Conservation (phyloP, 2,888 invertebrate species). For the Xanthia icteritia region DNA sequence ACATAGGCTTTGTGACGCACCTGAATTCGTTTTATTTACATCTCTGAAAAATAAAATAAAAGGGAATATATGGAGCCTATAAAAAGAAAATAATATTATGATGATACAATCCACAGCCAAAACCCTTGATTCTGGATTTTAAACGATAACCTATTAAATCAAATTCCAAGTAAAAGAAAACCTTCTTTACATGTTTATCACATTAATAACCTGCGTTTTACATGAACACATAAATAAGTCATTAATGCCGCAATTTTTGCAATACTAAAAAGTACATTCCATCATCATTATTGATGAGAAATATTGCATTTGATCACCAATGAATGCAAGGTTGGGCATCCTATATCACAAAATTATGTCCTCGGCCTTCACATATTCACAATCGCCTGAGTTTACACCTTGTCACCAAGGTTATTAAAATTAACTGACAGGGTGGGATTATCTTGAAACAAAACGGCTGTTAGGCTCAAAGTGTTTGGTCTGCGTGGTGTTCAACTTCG, state of each 20-base stretch:
- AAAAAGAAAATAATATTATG: slow-evolving; percentile 36
- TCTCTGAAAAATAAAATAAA: slow-evolving; percentile 36
- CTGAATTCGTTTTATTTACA: slow-evolving; percentile 66
- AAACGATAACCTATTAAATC: slow-evolving; percentile 38
- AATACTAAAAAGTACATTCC: slow-evolving; percentile 13
- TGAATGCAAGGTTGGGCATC: slow-evolving; percentile 41
- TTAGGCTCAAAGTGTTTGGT: slow-evolving; percentile 82
- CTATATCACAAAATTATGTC: slow-evolving; percentile 61
- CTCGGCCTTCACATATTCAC: slow-evolving; percentile 36
- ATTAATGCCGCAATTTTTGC: slow-evolving; percentile 53
- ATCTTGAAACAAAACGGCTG: slow-evolving; percentile 60
- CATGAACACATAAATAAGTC: slow-evolving; percentile 58
- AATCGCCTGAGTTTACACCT: slow-evolving; percentile 43
- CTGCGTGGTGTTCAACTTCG: slow-evolving; percentile 81
- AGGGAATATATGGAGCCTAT: slow-evolving; percentile 33
- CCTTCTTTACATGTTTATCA: slow-evolving; percentile 38
- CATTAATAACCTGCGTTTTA: slow-evolving; percentile 42
- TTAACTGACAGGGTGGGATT: slow-evolving; percentile 63
- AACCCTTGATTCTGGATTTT: slow-evolving; percentile 22
- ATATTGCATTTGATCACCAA: slow-evolving; percentile 20
- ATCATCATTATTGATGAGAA: slow-evolving; percentile 9
- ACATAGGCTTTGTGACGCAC: slow-evolving; percentile 75
- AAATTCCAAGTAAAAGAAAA: slow-evolving; percentile 41
- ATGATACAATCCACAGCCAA: slow-evolving; percentile 54
- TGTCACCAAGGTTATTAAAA: slow-evolving; percentile 43